These are phyloP conservation scores for Asarcornis scutulata DNA, from an alignment of 2,113 vertebrate species.

Conservation along the genomic window DNA sequence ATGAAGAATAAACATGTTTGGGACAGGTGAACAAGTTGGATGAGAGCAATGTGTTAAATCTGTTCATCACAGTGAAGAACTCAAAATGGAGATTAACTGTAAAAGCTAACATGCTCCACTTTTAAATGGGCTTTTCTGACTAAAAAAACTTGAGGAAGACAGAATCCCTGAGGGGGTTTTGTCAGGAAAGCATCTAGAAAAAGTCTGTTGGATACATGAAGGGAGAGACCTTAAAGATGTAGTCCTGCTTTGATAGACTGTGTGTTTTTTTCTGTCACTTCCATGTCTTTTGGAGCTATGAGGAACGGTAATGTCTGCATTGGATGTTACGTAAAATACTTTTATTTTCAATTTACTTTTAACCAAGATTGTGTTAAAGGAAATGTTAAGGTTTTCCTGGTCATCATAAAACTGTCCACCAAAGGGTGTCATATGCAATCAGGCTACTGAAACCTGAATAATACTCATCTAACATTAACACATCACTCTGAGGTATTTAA, in stretches of 20 bases:
- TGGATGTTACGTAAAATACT: background rate
- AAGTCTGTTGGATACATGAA: background rate
- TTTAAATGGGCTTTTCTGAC: background rate
- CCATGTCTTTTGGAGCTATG: background rate
- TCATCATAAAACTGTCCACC: background rate
- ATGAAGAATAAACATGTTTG: background rate
- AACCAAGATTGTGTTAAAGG: background rate
- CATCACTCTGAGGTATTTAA: background rate
- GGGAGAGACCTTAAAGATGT: background rate
- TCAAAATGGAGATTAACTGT: background rate
- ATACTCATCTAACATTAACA: slow-evolving; percentile 18
- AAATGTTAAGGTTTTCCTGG: background rate
- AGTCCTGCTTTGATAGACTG: background rate
- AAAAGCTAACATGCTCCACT: background rate
- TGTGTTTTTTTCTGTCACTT: background rate
- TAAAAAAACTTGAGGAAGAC: background rate
- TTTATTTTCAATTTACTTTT: background rate
- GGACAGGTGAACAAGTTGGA: background rate
- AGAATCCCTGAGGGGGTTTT: background rate
- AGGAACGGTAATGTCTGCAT: background rate
- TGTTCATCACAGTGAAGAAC: background rate
- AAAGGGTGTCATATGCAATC: background rate
- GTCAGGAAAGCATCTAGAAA: background rate
- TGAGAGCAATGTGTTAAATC: background rate
- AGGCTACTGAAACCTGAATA: background rate